A percentile compares a stretch with the other conserved stretches of the same genome.
These are phyloP conservation scores for Sphecodes monilicornis DNA, from an alignment of 2,888 invertebrate genomes.

Conservation along the genomic window DNA sequence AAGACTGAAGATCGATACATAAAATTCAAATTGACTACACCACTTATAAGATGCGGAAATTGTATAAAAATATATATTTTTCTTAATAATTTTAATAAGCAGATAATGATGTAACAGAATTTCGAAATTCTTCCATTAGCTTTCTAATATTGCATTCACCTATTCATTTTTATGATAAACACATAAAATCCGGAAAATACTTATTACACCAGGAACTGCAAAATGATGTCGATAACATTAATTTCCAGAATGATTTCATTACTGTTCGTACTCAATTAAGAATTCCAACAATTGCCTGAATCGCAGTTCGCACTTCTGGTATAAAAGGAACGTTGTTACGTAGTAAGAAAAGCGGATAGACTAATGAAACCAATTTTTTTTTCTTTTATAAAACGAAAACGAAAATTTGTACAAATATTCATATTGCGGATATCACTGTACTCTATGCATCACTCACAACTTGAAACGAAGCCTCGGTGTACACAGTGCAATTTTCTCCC, in stretches of 20 bases:
- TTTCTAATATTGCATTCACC: background rate
- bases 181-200: background rate
- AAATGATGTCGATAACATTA: background rate
- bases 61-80: too few species aligned
- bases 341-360: background rate
- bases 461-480: background rate
- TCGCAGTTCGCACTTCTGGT: too few species aligned
- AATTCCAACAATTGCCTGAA: too few species aligned
- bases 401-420: too few species aligned
- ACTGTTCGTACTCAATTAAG: background rate
- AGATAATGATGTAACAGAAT: too few species aligned
- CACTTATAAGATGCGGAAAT: too few species aligned
- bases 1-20: too few species aligned
- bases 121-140: background rate
- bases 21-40: too few species aligned
- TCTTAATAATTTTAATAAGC: too few species aligned
- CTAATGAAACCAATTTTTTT: background rate
- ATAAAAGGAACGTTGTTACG: background rate
- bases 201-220: background rate
- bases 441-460: background rate
- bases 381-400: background rate
- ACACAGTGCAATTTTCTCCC: background rate
- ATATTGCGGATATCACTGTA: background rate
- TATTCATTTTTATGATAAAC: background rate
- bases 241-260: background rate